Conservation (phyloP, 2,888 invertebrate species). For the Mylabris sibirica region DNA sequence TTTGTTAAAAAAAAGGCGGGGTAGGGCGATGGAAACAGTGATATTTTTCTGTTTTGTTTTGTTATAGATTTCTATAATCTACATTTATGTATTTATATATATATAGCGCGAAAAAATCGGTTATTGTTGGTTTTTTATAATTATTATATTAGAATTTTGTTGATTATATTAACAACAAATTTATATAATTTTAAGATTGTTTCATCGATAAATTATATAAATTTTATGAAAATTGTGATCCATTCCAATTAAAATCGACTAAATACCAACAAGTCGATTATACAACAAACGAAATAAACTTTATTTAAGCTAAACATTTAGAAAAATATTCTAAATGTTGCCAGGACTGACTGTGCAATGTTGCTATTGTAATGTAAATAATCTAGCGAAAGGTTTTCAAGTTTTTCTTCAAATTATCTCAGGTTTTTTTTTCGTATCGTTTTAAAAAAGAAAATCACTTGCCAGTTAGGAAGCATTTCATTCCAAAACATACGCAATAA, state of each 20-base stretch:
- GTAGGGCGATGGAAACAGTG: background rate
- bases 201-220: constrained; percentile 1
- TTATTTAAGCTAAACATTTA: background rate
- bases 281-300: background rate
- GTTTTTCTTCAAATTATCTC: background rate
- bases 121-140: constrained; percentile 32
- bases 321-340: constrained; percentile 31
- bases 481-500: constrained; percentile 1
- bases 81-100: constrained; percentile 13
- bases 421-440: background rate
- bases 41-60: background rate
- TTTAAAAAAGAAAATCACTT: too few relatives aligned
- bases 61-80: constrained; percentile 22
- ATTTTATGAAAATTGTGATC: constrained; percentile 20
- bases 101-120: constrained; percentile 4
- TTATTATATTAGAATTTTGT: background rate
- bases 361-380: constrained; percentile 46
- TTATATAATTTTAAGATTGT: constrained; percentile 8
- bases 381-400: background rate
- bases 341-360: constrained; percentile 59
- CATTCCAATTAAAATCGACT: constrained; percentile 28
- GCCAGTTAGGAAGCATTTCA: background rate
- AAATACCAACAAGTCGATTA: constrained; percentile 13
- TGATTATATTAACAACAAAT: constrained; percentile 1
- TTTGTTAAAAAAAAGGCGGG: background rate